These are phyloP conservation scores for Hemiscyllium ocellatum DNA, from an alignment of 2,113 vertebrate genomes.

Conservation along the genomic window DNA sequence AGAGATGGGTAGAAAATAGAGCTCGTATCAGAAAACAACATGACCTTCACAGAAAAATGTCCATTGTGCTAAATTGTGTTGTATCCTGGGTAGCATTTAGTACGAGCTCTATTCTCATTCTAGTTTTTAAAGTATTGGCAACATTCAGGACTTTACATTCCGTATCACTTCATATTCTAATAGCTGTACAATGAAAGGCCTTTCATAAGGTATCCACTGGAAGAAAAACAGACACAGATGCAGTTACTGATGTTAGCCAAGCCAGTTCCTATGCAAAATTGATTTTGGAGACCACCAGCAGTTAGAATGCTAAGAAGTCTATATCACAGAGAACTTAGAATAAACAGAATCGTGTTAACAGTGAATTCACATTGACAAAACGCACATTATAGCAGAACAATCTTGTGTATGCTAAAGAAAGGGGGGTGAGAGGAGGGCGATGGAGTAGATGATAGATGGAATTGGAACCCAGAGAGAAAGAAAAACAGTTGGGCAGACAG, in stretches of 20 bases:
- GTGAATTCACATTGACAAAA: too few species aligned
- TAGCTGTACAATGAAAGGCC: background rate
- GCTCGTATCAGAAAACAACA: background rate
- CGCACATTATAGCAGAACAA: too few species aligned
- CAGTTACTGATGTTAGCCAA: background rate
- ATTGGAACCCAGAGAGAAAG: too few species aligned
- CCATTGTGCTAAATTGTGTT: background rate
- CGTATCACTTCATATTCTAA: background rate
- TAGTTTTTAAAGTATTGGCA: background rate
- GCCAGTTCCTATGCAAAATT: background rate
- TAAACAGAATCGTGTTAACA: background rate
- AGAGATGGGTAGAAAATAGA: background rate
- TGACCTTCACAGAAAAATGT: background rate
- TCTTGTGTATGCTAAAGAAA: too few species aligned
- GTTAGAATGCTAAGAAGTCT: constrained; percentile 4
- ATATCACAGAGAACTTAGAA: background rate
- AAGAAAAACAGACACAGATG: background rate
- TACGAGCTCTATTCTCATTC: too few species aligned
- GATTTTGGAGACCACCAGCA: background rate
- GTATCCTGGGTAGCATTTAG: background rate
- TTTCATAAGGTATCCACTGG: background rate
- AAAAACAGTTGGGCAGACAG: too few species aligned
- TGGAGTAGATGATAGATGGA: too few species aligned
- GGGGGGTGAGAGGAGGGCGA: too few species aligned
- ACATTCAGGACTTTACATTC: background rate